Conservation (phyloP, 2,113 vertebrate species). For the Calypte anna region DNA sequence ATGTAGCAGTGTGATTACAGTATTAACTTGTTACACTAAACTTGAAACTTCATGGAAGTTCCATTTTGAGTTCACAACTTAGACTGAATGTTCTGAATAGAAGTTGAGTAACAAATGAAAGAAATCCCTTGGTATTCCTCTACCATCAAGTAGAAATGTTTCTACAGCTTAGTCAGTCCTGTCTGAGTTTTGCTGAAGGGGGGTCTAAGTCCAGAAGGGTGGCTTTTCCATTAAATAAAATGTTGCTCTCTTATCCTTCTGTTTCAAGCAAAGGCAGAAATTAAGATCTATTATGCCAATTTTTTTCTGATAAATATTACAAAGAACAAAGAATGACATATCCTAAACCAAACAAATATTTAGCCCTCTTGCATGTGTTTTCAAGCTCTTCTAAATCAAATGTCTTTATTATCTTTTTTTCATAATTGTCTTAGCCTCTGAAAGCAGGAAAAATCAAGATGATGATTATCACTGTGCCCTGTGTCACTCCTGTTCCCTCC, state of each 20-base stretch:
- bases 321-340: neutral
- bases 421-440: neutral
- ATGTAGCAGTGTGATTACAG: neutral
- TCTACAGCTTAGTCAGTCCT: neutral
- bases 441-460: neutral
- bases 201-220: neutral
- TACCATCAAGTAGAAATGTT: neutral
- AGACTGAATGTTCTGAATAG: neutral
- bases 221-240: neutral
- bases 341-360: neutral
- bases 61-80: neutral
- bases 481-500: neutral
- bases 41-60: neutral
- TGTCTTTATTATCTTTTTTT: neutral
- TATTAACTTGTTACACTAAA: neutral
- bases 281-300: neutral
- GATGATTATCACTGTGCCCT: neutral
- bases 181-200: neutral
- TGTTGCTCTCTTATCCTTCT: neutral
- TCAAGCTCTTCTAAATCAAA: neutral
- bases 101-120: neutral
- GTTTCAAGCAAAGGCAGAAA: neutral
- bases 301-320: neutral
- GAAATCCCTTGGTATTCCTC: neutral
- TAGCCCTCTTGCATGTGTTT: neutral